phyloP scores from a whole-genome alignment of 2,797 vertebrate species.

The Octomys mimax region DNA sequence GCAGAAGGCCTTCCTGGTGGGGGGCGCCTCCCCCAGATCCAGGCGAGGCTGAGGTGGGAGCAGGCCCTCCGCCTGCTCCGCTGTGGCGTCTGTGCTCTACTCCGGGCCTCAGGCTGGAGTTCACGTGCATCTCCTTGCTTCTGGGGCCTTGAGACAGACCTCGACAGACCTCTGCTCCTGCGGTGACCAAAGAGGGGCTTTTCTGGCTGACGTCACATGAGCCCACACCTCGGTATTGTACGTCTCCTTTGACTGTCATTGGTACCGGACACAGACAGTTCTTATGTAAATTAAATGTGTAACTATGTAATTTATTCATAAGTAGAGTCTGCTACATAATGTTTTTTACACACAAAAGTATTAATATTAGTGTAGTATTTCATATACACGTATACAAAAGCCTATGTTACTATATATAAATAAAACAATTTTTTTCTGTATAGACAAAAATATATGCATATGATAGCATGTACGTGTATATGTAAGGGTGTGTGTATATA shows the following conservation, averaged over 20 bases:
- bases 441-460: background rate
- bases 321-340: background rate
- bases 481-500: background rate
- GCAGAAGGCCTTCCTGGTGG: background rate
- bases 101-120: too few relatives aligned
- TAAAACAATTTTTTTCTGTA: background rate
- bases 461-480: background rate
- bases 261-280: background rate
- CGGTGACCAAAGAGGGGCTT: too few relatives aligned
- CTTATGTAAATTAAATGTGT: background rate
- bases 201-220: too few relatives aligned
- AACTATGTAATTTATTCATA: background rate
- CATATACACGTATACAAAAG: background rate
- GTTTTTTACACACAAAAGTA: background rate
- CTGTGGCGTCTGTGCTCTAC: too few relatives aligned
- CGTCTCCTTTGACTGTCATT: background rate
- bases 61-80: accelerated
- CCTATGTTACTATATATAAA: background rate
- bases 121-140: accelerated
- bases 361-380: background rate
- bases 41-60: background rate
- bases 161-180: accelerated
- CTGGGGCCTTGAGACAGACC: background rate
- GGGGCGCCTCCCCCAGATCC: too few relatives aligned
- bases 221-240: too few relatives aligned